phyloP scores from a whole-genome alignment of 2,888 invertebrate species.

The Sphaerophoria rueppellii region DNA sequence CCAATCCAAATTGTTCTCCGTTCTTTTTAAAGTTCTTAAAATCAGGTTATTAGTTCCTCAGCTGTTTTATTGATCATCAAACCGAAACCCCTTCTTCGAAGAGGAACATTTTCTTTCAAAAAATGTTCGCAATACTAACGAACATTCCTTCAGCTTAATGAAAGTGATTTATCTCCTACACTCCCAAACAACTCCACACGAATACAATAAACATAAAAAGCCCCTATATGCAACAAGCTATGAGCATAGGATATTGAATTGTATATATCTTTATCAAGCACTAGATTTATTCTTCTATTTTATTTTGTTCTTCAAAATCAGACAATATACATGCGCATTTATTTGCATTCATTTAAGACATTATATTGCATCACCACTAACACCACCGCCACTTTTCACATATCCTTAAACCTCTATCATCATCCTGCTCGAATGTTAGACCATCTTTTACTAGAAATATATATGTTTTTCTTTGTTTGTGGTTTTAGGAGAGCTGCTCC shows the following conservation, averaged over 20 bases:
- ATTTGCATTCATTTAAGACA: slow-evolving; percentile 70
- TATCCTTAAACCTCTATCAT: slow-evolving; percentile 11
- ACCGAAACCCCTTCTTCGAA: too few relatives aligned
- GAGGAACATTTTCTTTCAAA: too few relatives aligned
- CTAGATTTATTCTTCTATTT: slow-evolving; percentile 48
- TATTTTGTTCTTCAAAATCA: slow-evolving; percentile 60
- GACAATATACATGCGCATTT: slow-evolving; percentile 73
- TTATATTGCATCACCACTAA: slow-evolving; percentile 53
- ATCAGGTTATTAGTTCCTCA: too few relatives aligned
- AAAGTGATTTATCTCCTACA: too few relatives aligned
- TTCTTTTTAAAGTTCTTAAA: too few relatives aligned
- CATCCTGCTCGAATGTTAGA: neutral
- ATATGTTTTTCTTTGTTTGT: neutral
- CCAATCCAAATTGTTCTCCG: too few relatives aligned
- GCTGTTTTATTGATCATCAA: too few relatives aligned
- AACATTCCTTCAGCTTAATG: too few relatives aligned
- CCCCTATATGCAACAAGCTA: neutral
- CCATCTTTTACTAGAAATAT: slow-evolving; percentile 1
- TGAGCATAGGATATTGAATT: slow-evolving; percentile 12
- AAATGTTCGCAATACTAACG: too few relatives aligned
- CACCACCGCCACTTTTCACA: too few relatives aligned
- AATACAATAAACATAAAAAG: neutral
- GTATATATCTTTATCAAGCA: slow-evolving; percentile 42
- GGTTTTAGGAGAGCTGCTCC: neutral
- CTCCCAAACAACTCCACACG: neutral